Evolutionary conservation across 2,888 invertebrate genomes (phyloP), one percentile per base, ranked within the genome.

Genomic region (Melanophora roralis): DNA sequence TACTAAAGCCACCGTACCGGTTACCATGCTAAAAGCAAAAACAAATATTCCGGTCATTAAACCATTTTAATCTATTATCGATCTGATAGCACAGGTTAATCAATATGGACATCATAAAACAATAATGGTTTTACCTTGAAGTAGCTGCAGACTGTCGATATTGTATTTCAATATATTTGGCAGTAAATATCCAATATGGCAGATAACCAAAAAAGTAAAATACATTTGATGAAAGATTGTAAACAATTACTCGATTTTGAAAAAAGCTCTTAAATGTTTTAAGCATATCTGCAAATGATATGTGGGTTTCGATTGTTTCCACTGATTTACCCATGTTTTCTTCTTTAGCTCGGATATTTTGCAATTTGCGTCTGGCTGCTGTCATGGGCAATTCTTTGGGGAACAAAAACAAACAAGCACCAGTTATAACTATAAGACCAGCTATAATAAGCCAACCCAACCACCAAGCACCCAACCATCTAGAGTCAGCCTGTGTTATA

Each of bases 381-480:
- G 94, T 92, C 80, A 93, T 89, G 0, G 94, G 94, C 68, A 95
- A 88, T 21, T 93, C 93, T 84, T 93, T 93, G 0, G 95, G 95
- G 81, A 94, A 94, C 53, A 94, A 89, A 0, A 92, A 92, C 59
- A 94, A 87, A 0, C 94, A 86, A 9, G 88, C 89, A 0, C 93
- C 92, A 21, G 92, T 91, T 0, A 93, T 38, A 32, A 93, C 90
- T 19, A 93, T 90, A 0, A 93, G 84, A 0, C 90, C 87, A 2
- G 92, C 93, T 9, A 94, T 85, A 8, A 94, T 89, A 4, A 94
- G 89, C 93, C 94, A 94, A 0, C 94, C 95, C 38, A 94, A 84
- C 95, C 95, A 95, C 95, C 95, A 95, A 19, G 95, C 95, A 1
- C 95, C 95, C 43, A 95, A 87, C 95, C 95, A 95, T 82, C 94